Base-by-base conservation (phyloP, 2,888 invertebrate species). In the Idaea dimidiata region DNA sequence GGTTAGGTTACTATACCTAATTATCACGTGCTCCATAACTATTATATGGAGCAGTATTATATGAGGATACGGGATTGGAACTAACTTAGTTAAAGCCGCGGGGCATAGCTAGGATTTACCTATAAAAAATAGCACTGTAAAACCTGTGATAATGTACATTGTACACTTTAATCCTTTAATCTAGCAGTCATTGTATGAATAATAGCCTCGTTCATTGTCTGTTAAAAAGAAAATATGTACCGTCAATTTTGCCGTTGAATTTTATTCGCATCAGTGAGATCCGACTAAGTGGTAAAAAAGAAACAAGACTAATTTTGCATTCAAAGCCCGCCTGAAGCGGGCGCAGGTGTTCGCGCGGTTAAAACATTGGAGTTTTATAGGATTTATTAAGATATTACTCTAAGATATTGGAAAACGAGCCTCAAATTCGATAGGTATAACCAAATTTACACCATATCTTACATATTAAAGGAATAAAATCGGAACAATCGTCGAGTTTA, bases 221-320 rank as follows among this genome's bases (percentile, higher is more conserved):
- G 14, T 43, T 73, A 75, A 80, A 80, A 77, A 74, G 68, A 67
- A 78, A 75, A 82, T 79, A 82, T 79, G 83, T 80, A 84, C 83
- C 75, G 82, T 83, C 86, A 85, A 86, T 88, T 85, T 86, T 84
- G 57, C 79, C 79, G 82, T 87, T 83, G 80, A 84, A 84, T 86
- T 88, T 84, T 81, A 88, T 89, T 86, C 84, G 84, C 83, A 86
- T 85, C 81, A 69, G 80, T 80, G 80, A 81, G 82, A 86, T 81
- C 79, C 83, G 75, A 76, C 85, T 89, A 89, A 91, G 89, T 90
- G 90, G 87, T 89, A 90, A 86, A 89, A 91, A 91, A 91, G 91
- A 90, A 90, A 91, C 90, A 90, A 87, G 88, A 83, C 87, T 87
- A 86, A 91, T 90, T 90, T 88, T 83, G 84, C 87, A 91, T 91